These are phyloP conservation scores for Listronotus bonariensis DNA, from an alignment of 1,140 invertebrate species.

Conservation along the genomic window DNA sequence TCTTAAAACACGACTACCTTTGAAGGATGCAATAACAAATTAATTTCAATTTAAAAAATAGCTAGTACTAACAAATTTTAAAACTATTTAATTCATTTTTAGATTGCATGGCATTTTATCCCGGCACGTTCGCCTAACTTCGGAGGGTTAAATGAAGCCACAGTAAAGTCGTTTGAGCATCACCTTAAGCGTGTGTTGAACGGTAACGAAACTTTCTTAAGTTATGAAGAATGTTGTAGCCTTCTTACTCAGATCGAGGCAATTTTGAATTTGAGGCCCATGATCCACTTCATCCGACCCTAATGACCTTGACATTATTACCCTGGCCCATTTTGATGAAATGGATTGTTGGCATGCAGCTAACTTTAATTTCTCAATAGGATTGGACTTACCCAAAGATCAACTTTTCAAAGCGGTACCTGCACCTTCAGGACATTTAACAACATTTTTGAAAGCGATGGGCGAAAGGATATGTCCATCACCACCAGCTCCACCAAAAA, in stretches of 20 bases:
- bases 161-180: slow-evolving; percentile 53
- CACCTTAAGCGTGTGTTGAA: slow-evolving; percentile 48
- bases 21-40: too few relatives aligned
- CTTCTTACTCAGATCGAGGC: slow-evolving; percentile 45
- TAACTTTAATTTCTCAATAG: slow-evolving; percentile 48
- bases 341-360: slow-evolving; percentile 43
- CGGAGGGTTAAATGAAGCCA: slow-evolving; percentile 56
- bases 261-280: slow-evolving; percentile 45
- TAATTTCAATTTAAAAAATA: too few relatives aligned
- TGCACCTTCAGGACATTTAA: slow-evolving; percentile 40
- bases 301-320: slow-evolving; percentile 43
- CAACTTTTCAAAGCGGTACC: slow-evolving; percentile 39
- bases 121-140: slow-evolving; percentile 55
- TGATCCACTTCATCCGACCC: slow-evolving; percentile 37
- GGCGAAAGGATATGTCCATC: slow-evolving; percentile 42
- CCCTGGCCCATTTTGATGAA: slow-evolving; percentile 52
- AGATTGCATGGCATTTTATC: slow-evolving; percentile 54
- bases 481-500: slow-evolving; percentile 39
- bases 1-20: too few relatives aligned
- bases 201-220: slow-evolving; percentile 40
- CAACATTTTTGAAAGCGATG: slow-evolving; percentile 44
- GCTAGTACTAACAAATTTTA: too few relatives aligned
- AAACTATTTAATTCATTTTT: too few relatives aligned
- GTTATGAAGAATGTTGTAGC: slow-evolving; percentile 48
- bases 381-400: slow-evolving; percentile 32